These are phyloP conservation scores for Lordiphosa collinella DNA, from an alignment of 1,140 invertebrate species.

Conservation along the genomic window DNA sequence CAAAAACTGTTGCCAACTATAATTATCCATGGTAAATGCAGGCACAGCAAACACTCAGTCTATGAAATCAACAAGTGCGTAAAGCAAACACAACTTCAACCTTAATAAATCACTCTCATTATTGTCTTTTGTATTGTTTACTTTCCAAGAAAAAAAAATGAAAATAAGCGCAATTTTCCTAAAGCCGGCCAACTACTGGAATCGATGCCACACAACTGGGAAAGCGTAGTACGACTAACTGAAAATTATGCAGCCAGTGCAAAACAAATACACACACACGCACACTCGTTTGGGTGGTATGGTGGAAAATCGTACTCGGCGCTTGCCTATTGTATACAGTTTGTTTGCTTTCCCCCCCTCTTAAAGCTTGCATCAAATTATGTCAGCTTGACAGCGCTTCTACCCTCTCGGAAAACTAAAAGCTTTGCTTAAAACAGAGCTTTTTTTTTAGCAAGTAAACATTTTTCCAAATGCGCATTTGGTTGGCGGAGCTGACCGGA, in stretches of 20 bases:
- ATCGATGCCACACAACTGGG: slow-evolving; percentile 66
- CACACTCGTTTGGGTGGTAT: not conserved
- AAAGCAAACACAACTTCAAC: not conserved
- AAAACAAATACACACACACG: slow-evolving; percentile 13
- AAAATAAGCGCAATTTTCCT: slow-evolving; percentile 7
- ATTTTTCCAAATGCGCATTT: no score
- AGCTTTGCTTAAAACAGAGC: no score
- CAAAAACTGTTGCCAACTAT: slow-evolving; percentile 50
- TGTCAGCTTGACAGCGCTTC: no score
- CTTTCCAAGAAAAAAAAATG: not conserved
- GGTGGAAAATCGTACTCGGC: no score
- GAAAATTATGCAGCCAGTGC: slow-evolving; percentile 44
- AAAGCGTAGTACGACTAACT: slow-evolving; percentile 42
- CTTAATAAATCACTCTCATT: slow-evolving; percentile 1
- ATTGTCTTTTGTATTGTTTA: no score
- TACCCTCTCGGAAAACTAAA: no score
- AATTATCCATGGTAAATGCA: slow-evolving; percentile 29
- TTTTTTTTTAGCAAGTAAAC: no score
- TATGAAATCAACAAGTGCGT: slow-evolving; percentile 1
- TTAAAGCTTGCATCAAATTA: no score
- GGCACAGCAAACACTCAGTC: slow-evolving; percentile 9
- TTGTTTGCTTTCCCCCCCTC: no score
- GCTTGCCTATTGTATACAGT: no score
- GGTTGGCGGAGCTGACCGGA: no score
- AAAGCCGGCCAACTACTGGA: slow-evolving; percentile 47